Base-by-base conservation (phyloP, 2,797 vertebrate genomes). In the Propithecus deckenii region DNA sequence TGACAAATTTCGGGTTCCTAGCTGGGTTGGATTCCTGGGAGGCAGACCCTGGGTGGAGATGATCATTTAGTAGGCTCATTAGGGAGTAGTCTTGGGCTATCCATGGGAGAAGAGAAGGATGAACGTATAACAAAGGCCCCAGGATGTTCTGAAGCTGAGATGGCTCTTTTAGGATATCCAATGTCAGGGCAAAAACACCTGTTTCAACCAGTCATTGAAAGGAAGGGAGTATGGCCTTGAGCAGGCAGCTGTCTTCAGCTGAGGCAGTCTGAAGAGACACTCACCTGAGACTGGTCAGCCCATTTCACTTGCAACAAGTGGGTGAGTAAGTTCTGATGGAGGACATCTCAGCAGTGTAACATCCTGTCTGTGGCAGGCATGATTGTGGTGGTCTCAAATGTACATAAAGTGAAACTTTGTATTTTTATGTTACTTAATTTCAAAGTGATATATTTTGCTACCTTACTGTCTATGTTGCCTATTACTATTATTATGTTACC, bases 391-490 rank as follows among this genome's bases (percentile, higher is more conserved):
- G 65, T 46, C 78, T 79, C 57, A 57, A 15, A 57, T 69, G 8
- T 76, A 59, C 7, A 41, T 63, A 28, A 86, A 86, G 32, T n/a
- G 18, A 89, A 92, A 79, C 32, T 55, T 69, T 89, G 20, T 79
- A 43, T 72, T 94, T 92, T 84, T 52, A 88, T 94, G 59, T 80
- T 55, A 86, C 15, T 2, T 55, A 90, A 89, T 86, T 95, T 95
- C 9, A 52, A 91, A 90, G 25, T 46, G 41, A 87, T 28, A 92
- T 32, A 50, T 15, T 87, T 65, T 38, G 4, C 41, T 71, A 52
- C 28, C 14, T 91, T 86, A 30, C 28, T 14, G 4, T 55, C 13
- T 92, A 67, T 41, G 5, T 87, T 57, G n/a, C 52, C 23, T 76
- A 48, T 61, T 75, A 61, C 43, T 55, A 50, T 50, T 59, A 18